Base-by-base conservation (phyloP, 2,113 vertebrate genomes). In the Lepisosteus osseus region DNA sequence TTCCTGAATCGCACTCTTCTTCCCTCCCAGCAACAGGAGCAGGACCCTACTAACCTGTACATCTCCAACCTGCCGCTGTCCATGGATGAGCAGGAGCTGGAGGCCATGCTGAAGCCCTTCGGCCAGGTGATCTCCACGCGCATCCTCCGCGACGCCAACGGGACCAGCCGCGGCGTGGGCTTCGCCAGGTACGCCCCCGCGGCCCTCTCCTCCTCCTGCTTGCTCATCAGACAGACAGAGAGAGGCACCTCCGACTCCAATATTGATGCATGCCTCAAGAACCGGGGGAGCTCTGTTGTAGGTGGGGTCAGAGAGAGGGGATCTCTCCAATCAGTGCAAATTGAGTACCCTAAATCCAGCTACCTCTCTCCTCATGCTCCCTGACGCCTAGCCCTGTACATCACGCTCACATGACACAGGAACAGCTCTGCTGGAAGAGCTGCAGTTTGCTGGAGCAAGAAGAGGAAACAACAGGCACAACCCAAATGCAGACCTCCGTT, bases 1-100 rank as follows among this genome's bases (percentile, higher is more conserved):
- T 29, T 29, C 29, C 29, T 29, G 4, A 65, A n/a, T 65, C 17
- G n/a, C n/a, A 4, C 7, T 44, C 45, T 71, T 71, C 69, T 74
- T 66, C 69, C 77, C 47, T 29, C 74, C 77, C 84, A 98, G 95
- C 96, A 98, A 95, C 96, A 98, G 87, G 96, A 98, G 72, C 95
- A 97, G 86, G 96, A 98, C 85, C 96, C 95, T 73, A 98, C 95
- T 80, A 98, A 97, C 84, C 77, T 98, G 65, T 98, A 98, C 86
- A 95, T 97, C 84, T 97, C 96, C 72, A 97, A 97, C 84, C 88
- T 98, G 81, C 96, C 96, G 0, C 79, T 94, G 71, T 93, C 92
- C 29, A 94, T 98, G 94, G 95, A 97, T 0, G 95, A 98, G 83
- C 94, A 95, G 73, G 96, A 96, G 81, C 87, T 98, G 83, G 95